Percentiles rank a stretch among this genome's conserved stretches.
Evolutionary conservation across 64 coral and sea anemone species (phyloP).

Genomic region (Stichodactyla helianthus): DNA sequence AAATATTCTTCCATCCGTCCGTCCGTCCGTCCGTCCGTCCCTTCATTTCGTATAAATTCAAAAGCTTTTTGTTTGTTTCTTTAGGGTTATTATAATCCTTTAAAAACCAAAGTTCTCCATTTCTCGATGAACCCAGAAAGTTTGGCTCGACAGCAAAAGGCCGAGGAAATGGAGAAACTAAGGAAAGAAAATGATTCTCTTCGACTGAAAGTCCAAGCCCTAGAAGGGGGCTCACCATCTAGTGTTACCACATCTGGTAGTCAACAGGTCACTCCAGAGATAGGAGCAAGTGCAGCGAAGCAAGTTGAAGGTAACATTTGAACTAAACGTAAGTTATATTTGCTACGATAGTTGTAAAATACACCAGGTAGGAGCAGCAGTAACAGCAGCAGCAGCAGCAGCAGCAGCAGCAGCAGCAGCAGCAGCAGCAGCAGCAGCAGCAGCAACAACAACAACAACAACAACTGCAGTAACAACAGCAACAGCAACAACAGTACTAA

Average conservation of each 20-base stretch:
- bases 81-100: constrained; percentile 89
- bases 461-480: no score
- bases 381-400: no score
- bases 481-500: no score
- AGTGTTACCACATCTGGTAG: background rate
- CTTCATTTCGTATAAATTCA: background rate
- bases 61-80: background rate
- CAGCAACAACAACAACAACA: no score
- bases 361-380: no score
- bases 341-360: no score
- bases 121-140: constrained; percentile 84
- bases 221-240: constrained; percentile 44
- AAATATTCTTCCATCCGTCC: no score
- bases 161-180: constrained; percentile 68
- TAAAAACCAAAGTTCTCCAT: constrained; percentile 85
- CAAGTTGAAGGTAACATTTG: constrained; percentile 29
- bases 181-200: constrained; percentile 74
- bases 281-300: constrained; percentile 39
- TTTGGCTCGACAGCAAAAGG: constrained; percentile 56
- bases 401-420: no score
- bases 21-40: no score
- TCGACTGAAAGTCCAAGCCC: constrained; percentile 49
- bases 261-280: constrained; percentile 34
- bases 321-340: no score
- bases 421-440: no score